Base-by-base conservation (phyloP, 2,113 vertebrate genomes). In the Takifugu flavidus region DNA sequence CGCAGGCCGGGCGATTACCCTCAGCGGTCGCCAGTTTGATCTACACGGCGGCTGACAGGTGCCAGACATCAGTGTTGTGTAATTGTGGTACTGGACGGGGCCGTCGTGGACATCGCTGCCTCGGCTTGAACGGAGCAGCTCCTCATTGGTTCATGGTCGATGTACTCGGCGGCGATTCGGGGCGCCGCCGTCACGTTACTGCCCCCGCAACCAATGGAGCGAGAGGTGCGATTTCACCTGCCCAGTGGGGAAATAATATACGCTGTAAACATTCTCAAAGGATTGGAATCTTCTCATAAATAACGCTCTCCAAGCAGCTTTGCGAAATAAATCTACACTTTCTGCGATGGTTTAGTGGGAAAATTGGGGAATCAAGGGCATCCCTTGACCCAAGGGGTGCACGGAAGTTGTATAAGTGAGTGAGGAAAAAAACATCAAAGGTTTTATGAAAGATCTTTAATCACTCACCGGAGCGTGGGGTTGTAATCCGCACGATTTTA, bases 31-130 rank as follows among this genome's bases (percentile, higher is more conserved):
- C 46, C 65, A 72, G 74, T 66, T 72, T 88, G 86, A 89, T 83
- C 80, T 75, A 75, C 70, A 82, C 74, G 55, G 56, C 59, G 67
- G 71, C 82, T 82, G 86, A 83, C 88, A 88, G 85, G 79, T 80
- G 83, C 79, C 80, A 88, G 88, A 78, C 83, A 73, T 85, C 80
- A 77, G 77, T 72, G 79, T 66, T 77, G 80, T 82, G 79, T 88
- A 87, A 88, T 86, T 80, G 79, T 76, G 65, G 69, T 78, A 27
- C 66, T 85, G 82, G 82, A 82, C 77, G 39, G 66, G 68, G 62
- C 49, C 67, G 59, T 74, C 73, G 54, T 82, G 86, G 77, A 82
- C 82, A 79, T 62, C 65, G 64, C 45, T 65, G 25, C 70, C 65
- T 70, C 58, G 58, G 73, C 62, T 49, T 55, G 69, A 52, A 53